Conservation (phyloP, 2,113 vertebrate genomes). For the Paradisaea rubra region DNA sequence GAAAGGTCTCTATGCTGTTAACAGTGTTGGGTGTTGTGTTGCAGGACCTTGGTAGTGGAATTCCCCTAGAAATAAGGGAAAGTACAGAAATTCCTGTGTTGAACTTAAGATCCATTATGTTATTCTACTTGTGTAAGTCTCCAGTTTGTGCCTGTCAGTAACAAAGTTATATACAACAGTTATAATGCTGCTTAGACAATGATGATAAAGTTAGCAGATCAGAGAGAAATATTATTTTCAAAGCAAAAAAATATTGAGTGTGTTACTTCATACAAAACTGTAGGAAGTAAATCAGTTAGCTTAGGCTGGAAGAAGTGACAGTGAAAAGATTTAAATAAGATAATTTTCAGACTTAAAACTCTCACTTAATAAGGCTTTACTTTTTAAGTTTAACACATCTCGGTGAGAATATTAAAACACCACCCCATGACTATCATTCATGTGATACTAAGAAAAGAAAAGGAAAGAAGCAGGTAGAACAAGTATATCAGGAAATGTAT, state of each 20-base stretch:
- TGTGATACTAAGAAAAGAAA: neutral
- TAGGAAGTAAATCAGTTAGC: conserved; percentile 34
- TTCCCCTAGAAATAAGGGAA: neutral
- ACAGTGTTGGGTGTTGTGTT: neutral
- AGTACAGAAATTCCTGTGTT: neutral
- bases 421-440: neutral
- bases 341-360: conserved; percentile 20
- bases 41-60: neutral
- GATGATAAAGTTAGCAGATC: conserved; percentile 1
- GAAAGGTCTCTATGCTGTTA: neutral
- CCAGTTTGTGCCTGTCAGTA: conserved; percentile 45
- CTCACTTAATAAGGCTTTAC: conserved; percentile 41
- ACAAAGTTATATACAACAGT: conserved; percentile 20
- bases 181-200: conserved; percentile 26
- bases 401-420: neutral
- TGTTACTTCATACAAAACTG: conserved; percentile 11
- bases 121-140: neutral
- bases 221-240: neutral
- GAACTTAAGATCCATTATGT: neutral
- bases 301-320: conserved; percentile 21
- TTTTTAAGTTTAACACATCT: conserved; percentile 1
- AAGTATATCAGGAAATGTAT: conserved; percentile 37
- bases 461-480: conserved; percentile 26
- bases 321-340: neutral
- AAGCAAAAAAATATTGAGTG: neutral